These are phyloP conservation scores for Limnodromus scolopaceus DNA, from an alignment of 2,797 vertebrate genomes.

Conservation along the genomic window DNA sequence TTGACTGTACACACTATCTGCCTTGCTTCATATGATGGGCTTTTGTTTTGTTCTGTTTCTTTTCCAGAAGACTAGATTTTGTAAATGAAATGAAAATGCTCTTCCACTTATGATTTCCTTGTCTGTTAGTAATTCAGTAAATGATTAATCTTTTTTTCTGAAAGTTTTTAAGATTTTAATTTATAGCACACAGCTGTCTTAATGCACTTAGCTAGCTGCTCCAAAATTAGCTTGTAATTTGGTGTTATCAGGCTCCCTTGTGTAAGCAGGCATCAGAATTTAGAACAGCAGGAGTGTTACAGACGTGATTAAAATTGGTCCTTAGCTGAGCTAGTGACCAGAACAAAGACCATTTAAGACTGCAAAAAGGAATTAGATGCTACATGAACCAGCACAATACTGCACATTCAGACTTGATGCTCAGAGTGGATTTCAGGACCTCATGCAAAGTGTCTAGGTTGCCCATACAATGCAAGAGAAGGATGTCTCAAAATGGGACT, in stretches of 20 bases:
- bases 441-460: not conserved
- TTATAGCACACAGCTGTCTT: constrained; percentile 34
- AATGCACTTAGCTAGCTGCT: constrained; percentile 35
- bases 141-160: constrained; percentile 38
- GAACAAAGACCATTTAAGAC: not conserved
- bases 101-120: not conserved
- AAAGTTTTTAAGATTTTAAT: constrained; percentile 58
- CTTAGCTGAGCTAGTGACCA: not conserved
- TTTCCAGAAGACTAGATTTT: not conserved
- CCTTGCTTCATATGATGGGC: not conserved
- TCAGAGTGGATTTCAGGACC: not conserved
- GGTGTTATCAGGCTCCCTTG: constrained; percentile 40
- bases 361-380: not conserved
- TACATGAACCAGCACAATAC: not conserved
- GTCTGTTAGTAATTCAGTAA: not conserved
- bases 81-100: constrained; percentile 33
- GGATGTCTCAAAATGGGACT: not conserved
- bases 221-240: constrained; percentile 64
- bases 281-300: not conserved
- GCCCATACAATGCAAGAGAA: not conserved
- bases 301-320: not conserved
- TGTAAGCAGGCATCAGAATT: constrained; percentile 22
- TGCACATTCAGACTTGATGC: not conserved
- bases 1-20: not conserved
- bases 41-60: not conserved